These are phyloP conservation scores for Andricus curvator DNA, from an alignment of 2,888 invertebrate genomes.

Conservation along the genomic window DNA sequence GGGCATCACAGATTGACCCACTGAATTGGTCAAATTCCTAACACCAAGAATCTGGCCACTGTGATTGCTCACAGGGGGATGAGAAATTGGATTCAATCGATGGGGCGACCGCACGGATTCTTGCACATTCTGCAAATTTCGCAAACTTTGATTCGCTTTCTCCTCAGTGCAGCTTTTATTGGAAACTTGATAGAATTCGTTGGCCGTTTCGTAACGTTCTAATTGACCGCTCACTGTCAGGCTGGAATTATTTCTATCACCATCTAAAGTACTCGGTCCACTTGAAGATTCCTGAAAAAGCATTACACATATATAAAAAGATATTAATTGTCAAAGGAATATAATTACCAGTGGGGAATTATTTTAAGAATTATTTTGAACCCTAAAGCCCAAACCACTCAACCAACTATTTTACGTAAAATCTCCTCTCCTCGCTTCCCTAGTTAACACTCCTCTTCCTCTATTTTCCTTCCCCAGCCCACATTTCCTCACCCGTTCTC, in stretches of 20 bases:
- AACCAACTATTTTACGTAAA: no score
- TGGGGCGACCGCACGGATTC: slow-evolving; percentile 61
- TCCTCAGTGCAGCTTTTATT: slow-evolving; percentile 58
- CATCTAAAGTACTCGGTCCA: slow-evolving; percentile 39
- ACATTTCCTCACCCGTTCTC: no score
- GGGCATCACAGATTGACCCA: slow-evolving; percentile 56
- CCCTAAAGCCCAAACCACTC: no score
- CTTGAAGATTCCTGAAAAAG: slow-evolving; percentile 43
- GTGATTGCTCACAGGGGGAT: slow-evolving; percentile 55
- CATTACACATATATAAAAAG: no score
- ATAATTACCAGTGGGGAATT: no score
- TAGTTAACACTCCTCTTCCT: no score
- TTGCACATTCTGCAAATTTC: slow-evolving; percentile 67
- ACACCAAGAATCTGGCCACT: slow-evolving; percentile 73
- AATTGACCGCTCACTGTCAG: slow-evolving; percentile 43
- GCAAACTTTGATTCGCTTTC: slow-evolving; percentile 68
- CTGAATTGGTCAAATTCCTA: slow-evolving; percentile 65
- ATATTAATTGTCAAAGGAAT: background rate
- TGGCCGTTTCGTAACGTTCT: slow-evolving; percentile 59
- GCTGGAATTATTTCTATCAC: background rate
- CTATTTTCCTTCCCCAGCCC: no score
- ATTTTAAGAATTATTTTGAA: no score
- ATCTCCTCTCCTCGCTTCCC: no score
- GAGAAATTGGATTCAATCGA: slow-evolving; percentile 53
- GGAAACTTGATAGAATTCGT: slow-evolving; percentile 58